Evolutionary conservation across 2,888 invertebrate genomes (phyloP), one percentile per base, ranked within the genome.

Genomic region (Harpalus rufipes): DNA sequence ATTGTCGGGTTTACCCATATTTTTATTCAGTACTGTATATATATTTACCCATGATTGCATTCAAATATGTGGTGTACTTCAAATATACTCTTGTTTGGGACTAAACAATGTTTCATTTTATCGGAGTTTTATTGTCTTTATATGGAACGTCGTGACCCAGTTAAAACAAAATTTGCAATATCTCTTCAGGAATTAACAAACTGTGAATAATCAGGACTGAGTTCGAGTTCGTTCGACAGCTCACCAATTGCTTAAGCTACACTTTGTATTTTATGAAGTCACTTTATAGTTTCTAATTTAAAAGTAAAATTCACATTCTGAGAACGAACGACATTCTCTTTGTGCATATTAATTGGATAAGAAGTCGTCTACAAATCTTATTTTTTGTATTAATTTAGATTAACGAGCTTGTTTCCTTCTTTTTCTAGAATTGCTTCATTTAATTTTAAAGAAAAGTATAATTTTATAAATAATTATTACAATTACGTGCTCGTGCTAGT

Each of bases 231-330:
- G 39, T 51, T 51, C 32, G 39, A 68, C 68, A 39, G 68, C 68
- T 68, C 14, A 68, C 25, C 68, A 68, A 68, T 39, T 68, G 68
- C 59, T 78, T 78, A 78, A 78, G 78, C 32, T 25, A 58, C 78
- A 58, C 79, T 59, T 79, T 79, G 79, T 79, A 79, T 79, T 79
- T 79, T 79, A 79, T 59, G 25, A 79, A 14, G 32, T 21, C 58
- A 59, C 79, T 79, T 79, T 79, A 59, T 79, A 79, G 59, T 51
- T 51, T 59, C 39, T 14, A 59, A 79, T 79, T 79, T 79, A 79
- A 79, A 79, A 79, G 79, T 58, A 56, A 79, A 79, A 79, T 79
- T 61, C 79, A 59, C 79, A 59, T 32, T 25, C 32, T 51, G 10
- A 51, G 44, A 32, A 51, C 44, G 12, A 51, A 6, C 0, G 8